Evolutionary conservation across 2,113 vertebrate species (phyloP).

Genomic region (Tapirus terrestris): DNA sequence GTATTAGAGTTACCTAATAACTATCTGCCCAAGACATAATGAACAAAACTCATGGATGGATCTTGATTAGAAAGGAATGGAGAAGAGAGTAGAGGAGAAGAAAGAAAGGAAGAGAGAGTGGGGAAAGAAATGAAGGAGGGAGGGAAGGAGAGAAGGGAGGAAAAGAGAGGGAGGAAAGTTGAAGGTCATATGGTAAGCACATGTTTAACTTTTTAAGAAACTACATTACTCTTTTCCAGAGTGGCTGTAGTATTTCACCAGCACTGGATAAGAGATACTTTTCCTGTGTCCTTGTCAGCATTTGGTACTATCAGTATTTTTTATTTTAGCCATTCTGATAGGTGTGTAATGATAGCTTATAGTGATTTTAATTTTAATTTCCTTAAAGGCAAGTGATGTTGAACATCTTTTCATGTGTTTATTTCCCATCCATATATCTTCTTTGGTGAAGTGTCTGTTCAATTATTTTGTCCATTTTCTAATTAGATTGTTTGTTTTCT

Average conservation of each 20-base stretch:
- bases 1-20: not conserved
- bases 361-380: not conserved
- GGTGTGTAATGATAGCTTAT: not conserved
- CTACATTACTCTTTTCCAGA: not conserved
- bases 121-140: not conserved
- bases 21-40: not conserved
- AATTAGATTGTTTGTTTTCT: not conserved
- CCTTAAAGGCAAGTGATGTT: not conserved
- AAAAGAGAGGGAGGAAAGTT: not conserved
- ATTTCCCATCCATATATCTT: not conserved
- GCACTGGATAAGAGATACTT: not conserved
- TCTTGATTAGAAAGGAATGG: not conserved
- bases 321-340: not conserved
- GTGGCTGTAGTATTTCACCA: not conserved
- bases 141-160: not conserved
- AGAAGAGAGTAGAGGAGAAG: not conserved
- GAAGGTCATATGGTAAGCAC: fast-evolving
- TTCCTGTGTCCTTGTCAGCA: not conserved
- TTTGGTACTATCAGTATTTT: not conserved
- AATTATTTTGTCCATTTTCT: not conserved
- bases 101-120: not conserved
- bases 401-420: not conserved
- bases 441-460: not conserved
- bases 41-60: not conserved
- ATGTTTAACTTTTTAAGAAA: not conserved